phyloP scores from a whole-genome alignment of 1,140 invertebrate species.

The Drosophila sulfurigaster region DNA sequence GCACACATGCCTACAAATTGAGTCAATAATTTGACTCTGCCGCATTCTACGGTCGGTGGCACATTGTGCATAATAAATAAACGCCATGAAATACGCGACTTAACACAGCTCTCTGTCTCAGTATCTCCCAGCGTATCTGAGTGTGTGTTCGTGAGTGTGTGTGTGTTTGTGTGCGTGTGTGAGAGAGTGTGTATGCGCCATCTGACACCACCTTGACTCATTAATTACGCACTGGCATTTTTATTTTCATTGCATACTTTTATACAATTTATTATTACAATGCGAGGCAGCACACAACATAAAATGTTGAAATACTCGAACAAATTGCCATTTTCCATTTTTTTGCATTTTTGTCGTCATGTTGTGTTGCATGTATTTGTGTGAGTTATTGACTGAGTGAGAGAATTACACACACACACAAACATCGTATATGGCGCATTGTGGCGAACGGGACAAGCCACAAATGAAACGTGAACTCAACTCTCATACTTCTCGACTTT shows the following conservation, averaged over 20 bases:
- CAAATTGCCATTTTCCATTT: constrained; percentile 70
- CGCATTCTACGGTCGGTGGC: constrained; percentile 57
- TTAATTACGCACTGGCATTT: constrained; percentile 84
- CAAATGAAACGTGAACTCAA: constrained; percentile 70
- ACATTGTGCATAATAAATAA: constrained; percentile 84
- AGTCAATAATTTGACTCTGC: constrained; percentile 78
- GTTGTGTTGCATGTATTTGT: constrained; percentile 35
- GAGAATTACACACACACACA: constrained; percentile 22
- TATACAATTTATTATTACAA: constrained; percentile 82
- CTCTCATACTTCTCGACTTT: constrained; percentile 13
- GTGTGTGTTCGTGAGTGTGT: no score
- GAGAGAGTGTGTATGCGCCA: constrained; percentile 68
- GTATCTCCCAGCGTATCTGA: not conserved
- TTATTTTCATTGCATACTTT: constrained; percentile 83
- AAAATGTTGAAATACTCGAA: constrained; percentile 53
- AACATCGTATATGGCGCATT: constrained; percentile 26
- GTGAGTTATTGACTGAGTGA: constrained; percentile 63
- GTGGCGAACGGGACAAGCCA: constrained; percentile 59
- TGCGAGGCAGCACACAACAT: constrained; percentile 27
- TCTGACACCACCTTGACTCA: constrained; percentile 83
- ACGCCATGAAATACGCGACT: constrained; percentile 82
- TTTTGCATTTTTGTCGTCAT: constrained; percentile 20
- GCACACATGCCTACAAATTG: constrained; percentile 67
- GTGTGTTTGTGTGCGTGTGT: constrained; percentile 14
- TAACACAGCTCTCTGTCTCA: constrained; percentile 60